Base-by-base conservation (phyloP, 2,113 vertebrate genomes). In the Anseranas semipalmata region DNA sequence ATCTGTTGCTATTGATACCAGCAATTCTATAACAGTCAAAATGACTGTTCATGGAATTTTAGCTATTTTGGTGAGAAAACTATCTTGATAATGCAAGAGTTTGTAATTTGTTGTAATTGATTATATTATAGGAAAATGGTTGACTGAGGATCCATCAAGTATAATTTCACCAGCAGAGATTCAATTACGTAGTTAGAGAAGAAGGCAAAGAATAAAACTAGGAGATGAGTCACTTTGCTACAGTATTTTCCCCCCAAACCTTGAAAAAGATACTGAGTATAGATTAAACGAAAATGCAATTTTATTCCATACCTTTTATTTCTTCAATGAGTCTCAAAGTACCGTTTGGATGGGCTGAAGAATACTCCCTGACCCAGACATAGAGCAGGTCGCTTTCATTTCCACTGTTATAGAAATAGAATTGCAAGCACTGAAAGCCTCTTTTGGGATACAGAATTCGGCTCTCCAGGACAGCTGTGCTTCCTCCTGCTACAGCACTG, bases 361-460 rank as follows among this genome's bases (percentile, higher is more conserved):
- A 94, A 55, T 99, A 99, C 67, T 99, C 98, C 72, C 97, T 98
- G 81, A 99, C 92, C 50, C 94, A 97, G 89, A 99, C 96, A 15
- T 96, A 97, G 59, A 99, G 97, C 4, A 28, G 92, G 90, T 99
- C 98, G 0, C 27, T 94, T 89, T 95, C 39, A 0, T 91, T 95
- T 30, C 98, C 98, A 1, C 98, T 99, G 97, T 98, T 98, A 83
- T 99, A 99, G 79, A 98, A 98, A 97, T 99, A 99, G 97, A 99
- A 99, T 90, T 99, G 98, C 96, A 99, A 93, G 94, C 99, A 99
- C 90, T 99, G 99, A 81, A 97, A 98, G 18, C 95, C 96, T 96
- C 98, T 98, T 83, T 98, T 99, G 16, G 99, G 99, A 90, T 99
- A 99, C 19, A 99, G 87, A 13, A 97, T 77, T 58, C 99, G 96